Conservation (phyloP, 2,113 vertebrate species). For the Donacobius atricapilla region DNA sequence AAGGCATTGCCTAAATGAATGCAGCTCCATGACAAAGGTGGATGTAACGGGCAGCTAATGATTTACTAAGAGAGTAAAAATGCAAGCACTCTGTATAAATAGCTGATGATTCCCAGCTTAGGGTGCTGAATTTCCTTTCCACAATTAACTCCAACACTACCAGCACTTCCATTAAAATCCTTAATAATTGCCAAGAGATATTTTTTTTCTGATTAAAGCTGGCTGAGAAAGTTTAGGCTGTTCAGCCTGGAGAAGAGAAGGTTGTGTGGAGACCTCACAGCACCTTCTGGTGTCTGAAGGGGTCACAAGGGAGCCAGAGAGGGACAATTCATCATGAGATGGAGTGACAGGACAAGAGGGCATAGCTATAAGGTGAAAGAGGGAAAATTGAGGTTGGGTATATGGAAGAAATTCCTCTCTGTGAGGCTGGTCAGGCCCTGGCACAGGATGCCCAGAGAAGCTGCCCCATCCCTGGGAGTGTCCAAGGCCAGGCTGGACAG, state of each 20-base stretch:
- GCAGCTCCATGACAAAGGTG: not conserved
- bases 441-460: not conserved
- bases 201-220: not conserved
- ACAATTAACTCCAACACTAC: not conserved
- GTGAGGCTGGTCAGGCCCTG: not conserved
- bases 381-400: not conserved
- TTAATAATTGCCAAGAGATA: not conserved
- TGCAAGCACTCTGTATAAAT: not conserved
- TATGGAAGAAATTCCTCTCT: not conserved
- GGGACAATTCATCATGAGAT: not conserved
- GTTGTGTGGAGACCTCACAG: not conserved
- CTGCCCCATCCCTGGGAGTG: not conserved
- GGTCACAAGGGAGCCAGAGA: not conserved
- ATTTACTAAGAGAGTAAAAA: not conserved
- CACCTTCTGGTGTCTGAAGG: not conserved
- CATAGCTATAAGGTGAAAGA: not conserved
- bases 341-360: not conserved
- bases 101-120: not conserved
- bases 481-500: accelerated
- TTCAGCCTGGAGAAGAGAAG: not conserved
- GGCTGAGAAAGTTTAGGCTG: not conserved
- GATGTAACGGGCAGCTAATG: not conserved
- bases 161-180: not conserved
- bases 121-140: not conserved
- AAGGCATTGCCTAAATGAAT: not conserved